Evolutionary conservation across 2,797 vertebrate species (phyloP).

Genomic region (Chanos chanos): DNA sequence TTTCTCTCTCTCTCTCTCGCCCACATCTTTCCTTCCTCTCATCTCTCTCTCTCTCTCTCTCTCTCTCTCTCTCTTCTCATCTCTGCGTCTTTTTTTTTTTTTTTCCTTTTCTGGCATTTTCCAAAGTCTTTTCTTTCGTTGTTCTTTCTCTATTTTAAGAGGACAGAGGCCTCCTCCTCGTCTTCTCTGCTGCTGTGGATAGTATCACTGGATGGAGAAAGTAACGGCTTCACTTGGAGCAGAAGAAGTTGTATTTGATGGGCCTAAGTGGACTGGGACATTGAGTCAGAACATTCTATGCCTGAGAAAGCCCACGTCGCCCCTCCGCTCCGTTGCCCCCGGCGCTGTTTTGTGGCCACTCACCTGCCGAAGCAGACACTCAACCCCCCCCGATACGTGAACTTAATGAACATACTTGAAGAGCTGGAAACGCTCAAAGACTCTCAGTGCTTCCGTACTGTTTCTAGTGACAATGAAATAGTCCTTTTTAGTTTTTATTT

Average conservation of each 20-base stretch:
- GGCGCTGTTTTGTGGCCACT: conserved; percentile 37
- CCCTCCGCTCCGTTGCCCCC: conserved; percentile 24
- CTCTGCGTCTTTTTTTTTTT: conserved; percentile 7
- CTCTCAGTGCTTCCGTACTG: conserved; percentile 97
- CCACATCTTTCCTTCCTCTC: background rate
- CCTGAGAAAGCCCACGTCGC: conserved; percentile 36
- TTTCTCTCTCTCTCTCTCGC: conserved; percentile 22
- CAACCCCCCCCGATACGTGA: conserved; percentile 53
- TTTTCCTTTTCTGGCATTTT: background rate
- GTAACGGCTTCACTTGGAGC: conserved; percentile 49
- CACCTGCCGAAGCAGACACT: conserved; percentile 52
- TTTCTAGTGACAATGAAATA: conserved; percentile 84
- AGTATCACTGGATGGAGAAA: conserved; percentile 57
- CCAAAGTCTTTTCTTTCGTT: background rate
- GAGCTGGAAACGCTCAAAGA: conserved; percentile 88
- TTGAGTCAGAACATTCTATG: conserved; percentile 66
- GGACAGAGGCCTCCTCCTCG: background rate
- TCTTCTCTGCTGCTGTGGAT: conserved; percentile 44
- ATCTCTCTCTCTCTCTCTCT: conserved; percentile 12
- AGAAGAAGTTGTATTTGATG: conserved; percentile 53
- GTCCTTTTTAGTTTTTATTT: conserved; percentile 83
- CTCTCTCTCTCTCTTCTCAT: background rate
- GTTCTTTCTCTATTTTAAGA: background rate
- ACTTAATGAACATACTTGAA: conserved; percentile 94
- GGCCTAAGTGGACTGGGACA: conserved; percentile 71